Evolutionary conservation across 2,888 invertebrate species (phyloP).

Genomic region (Aphelenchoides bicaudatus): DNA sequence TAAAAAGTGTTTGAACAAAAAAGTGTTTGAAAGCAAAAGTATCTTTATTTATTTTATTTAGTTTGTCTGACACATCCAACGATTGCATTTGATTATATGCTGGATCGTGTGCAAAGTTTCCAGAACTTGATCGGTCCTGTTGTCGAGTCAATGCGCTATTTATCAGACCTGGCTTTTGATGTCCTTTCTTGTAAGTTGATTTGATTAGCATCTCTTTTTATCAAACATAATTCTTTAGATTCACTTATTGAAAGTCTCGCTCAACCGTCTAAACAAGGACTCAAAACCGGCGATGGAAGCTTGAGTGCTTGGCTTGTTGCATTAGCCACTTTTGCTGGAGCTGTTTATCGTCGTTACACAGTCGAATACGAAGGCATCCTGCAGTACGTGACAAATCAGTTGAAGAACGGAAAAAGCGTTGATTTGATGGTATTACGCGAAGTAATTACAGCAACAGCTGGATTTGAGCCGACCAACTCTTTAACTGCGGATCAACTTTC

Average conservation of each 20-base stretch:
- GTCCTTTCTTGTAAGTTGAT: slow-evolving; percentile 64
- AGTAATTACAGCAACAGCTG: slow-evolving; percentile 98
- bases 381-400: slow-evolving; percentile 92
- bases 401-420: slow-evolving; percentile 89
- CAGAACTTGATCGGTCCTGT: slow-evolving; percentile 92
- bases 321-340: slow-evolving; percentile 88
- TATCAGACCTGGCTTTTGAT: slow-evolving; percentile 90
- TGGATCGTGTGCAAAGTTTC: slow-evolving; percentile 67
- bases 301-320: slow-evolving; percentile 71
- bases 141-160: slow-evolving; percentile 92
- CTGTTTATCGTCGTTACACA: slow-evolving; percentile 83
- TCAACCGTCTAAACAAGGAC: slow-evolving; percentile 70
- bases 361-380: slow-evolving; percentile 89
- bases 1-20: no score
- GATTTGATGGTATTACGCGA: slow-evolving; percentile 81
- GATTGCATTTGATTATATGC: slow-evolving; percentile 89
- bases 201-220: not conserved
- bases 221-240: slow-evolving; percentile 62
- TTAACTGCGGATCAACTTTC: slow-evolving; percentile 92
- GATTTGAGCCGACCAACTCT: slow-evolving; percentile 92
- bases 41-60: no score
- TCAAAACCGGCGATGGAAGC: slow-evolving; percentile 83
- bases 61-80: slow-evolving; percentile 91
- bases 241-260: slow-evolving; percentile 89
- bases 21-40: no score